Evolutionary conservation across 2,797 vertebrate species (phyloP), one percentile per base, ranked within the genome.

Genomic region (Anguilla anguilla): DNA sequence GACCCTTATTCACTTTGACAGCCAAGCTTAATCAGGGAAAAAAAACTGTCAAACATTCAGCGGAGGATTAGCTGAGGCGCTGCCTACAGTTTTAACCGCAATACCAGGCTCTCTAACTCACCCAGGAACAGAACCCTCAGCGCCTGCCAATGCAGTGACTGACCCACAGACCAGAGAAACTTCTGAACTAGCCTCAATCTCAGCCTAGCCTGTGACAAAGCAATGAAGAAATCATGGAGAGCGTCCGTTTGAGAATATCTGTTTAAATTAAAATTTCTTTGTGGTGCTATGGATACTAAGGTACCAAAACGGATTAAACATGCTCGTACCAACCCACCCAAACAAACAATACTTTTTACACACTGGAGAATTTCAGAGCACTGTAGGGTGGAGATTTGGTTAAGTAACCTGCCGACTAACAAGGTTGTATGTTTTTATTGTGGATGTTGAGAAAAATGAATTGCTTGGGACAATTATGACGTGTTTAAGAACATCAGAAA

Each of bases 1-100:
- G 67, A 43, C 57, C 6, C 59, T 59, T 25, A 85, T 85, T 39
- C 57, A 13, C 84, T 67, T 17, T 28, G 84, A 85, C 84, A 85
- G 84, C 53, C 57, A 19, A 57, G 84, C 57, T 85, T 67, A 85
- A 64, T 39, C 53, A 64, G 59, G 84, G 55, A 57, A n/a, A 85
- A 84, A 31, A 85, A 85, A 43, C 84, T 3, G 84, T 85, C 59
- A 85, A 85, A 85, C 84, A 85, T 64, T 43, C 28, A 39, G 59
- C 6, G 19, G 84, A 57, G 84, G 84, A 85, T 85, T 85, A 85
- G 28, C 84, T 25, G 84, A 85, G 59, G 4, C 57, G 39, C 2
- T 64, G 84, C 84, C 84, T 43, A 39, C 28, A 43, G 35, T 85
- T 46, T 22, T 7, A 64, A 13, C 35, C 57, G 6, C 9, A 25